Percentiles rank a stretch among this genome's conserved stretches.
phyloP scores from a whole-genome alignment of 2,888 invertebrate species.

The Mimachlamys varia region DNA sequence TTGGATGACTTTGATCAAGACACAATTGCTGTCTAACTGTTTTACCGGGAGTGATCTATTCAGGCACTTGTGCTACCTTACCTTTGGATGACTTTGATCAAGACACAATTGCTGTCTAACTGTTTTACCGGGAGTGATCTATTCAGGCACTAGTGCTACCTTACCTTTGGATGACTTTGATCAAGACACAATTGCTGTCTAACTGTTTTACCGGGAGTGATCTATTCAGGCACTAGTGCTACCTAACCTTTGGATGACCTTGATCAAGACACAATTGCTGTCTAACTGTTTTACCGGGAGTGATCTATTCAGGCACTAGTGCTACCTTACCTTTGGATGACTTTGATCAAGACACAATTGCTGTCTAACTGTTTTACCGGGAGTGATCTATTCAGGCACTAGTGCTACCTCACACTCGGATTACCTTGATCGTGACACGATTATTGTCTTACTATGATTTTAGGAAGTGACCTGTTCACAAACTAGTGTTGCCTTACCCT shows the following conservation, averaged over 20 bases:
- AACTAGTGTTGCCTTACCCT: constrained; percentile 53
- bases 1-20: no score
- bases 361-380: neutral
- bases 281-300: neutral
- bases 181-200: neutral
- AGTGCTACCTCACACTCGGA: no score
- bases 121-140: no score
- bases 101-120: neutral
- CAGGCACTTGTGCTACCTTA: no score
- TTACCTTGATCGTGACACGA: neutral
- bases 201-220: neutral
- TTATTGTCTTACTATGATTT: neutral
- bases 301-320: no score
- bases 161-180: neutral
- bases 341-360: neutral
- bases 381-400: no score
- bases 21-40: no score
- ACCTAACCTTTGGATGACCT: no score
- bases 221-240: no score
- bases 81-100: neutral
- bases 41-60: no score
- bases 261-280: neutral
- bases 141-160: constrained; percentile 53
- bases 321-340: no score
- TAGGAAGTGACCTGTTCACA: neutral